A percentile compares a stretch with the other conserved stretches of the same genome.
Conservation (phyloP, 2,797 vertebrate genomes). For the Anguilla marmorata region DNA sequence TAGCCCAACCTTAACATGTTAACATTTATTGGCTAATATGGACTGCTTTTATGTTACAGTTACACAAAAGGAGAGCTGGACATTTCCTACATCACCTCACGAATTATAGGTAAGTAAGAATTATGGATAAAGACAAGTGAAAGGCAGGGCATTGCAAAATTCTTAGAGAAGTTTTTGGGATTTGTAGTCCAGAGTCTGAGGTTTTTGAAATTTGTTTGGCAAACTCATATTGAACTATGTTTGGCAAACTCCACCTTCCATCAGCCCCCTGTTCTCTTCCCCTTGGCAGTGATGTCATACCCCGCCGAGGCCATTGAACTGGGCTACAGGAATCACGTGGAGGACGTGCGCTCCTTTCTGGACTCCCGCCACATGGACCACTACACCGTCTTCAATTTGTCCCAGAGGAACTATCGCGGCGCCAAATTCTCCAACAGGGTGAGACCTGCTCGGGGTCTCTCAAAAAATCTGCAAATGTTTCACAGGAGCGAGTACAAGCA, state of each 20-base stretch:
- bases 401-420: constrained; percentile 93
- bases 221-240: no score
- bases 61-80: constrained; percentile 98
- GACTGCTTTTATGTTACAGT: constrained; percentile 64
- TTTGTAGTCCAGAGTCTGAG: neutral
- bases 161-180: neutral
- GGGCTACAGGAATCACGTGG: constrained; percentile 95
- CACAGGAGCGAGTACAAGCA: neutral
- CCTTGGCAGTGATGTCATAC: constrained; percentile 90
- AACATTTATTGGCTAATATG: constrained; percentile 13
- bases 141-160: neutral
- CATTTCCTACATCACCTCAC: constrained; percentile 95
- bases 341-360: constrained; percentile 93
- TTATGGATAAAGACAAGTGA: neutral
- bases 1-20: neutral
- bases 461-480: neutral
- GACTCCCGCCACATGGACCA: constrained; percentile 96
- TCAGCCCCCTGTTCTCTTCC: neutral
- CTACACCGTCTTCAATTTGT: constrained; percentile 98
- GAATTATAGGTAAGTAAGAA: constrained; percentile 89
- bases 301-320: constrained; percentile 90
- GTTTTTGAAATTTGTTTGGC: neutral
- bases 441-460: constrained; percentile 49
- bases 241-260: neutral
- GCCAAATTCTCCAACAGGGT: constrained; percentile 99